Percentiles rank a stretch among this genome's conserved stretches.
Evolutionary conservation across 2,113 vertebrate genomes (phyloP).

Genomic region (Nothobranchius kuhntae): DNA sequence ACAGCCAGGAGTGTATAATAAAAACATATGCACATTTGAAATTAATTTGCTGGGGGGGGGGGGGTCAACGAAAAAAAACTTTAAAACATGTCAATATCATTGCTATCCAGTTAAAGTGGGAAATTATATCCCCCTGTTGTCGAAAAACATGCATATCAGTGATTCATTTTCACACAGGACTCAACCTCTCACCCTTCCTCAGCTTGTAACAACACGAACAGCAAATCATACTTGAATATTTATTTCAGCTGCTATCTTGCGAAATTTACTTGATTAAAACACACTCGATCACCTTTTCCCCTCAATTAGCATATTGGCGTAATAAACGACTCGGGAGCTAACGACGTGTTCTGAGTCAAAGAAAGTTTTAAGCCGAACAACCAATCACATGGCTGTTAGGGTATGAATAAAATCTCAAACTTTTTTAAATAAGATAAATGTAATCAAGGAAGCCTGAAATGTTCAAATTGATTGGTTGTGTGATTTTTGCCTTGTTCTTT

Average conservation of each 20-base stretch:
- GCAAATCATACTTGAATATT: constrained; percentile 9
- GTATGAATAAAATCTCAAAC: constrained; percentile 12
- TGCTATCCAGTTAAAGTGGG: constrained; percentile 15
- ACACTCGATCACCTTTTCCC: constrained; percentile 15
- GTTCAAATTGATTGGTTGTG: constrained; percentile 41
- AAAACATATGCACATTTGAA: constrained; percentile 58
- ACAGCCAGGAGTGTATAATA: constrained; percentile 46
- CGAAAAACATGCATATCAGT: constrained; percentile 11
- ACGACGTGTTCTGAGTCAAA: constrained; percentile 2
- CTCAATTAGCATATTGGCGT: constrained; percentile 14
- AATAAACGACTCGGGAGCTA: constrained; percentile 2
- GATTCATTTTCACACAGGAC: constrained; percentile 21
- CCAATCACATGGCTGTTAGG: not conserved
- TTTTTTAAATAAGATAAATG: constrained; percentile 14
- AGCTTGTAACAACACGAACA: not conserved
- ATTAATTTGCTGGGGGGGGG: constrained; percentile 45
- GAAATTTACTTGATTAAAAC: constrained; percentile 24
- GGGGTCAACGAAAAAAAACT: not conserved
- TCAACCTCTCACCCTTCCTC: not conserved
- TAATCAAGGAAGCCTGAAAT: constrained; percentile 27
- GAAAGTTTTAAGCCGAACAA: constrained; percentile 18
- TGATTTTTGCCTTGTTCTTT: constrained; percentile 35
- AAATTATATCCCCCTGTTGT: constrained; percentile 9
- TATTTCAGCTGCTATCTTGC: constrained; percentile 12
- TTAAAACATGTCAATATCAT: constrained; percentile 32